Evolutionary conservation across 2,888 invertebrate species (phyloP).

Genomic region (Ommatoiulus sabulosus): DNA sequence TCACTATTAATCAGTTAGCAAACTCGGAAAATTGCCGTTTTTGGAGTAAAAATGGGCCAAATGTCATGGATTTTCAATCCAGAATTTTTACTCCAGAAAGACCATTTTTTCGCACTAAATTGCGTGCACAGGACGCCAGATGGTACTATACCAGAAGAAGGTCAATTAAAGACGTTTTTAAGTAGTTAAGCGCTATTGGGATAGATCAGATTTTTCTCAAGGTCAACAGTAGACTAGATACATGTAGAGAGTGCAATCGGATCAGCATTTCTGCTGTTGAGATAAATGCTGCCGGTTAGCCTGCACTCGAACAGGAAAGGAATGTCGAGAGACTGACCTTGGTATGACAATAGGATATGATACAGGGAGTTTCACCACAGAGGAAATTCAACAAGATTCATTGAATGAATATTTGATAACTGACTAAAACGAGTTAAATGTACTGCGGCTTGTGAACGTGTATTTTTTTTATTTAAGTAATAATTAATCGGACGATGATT

Average conservation of each 20-base stretch:
- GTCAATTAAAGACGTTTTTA: background rate
- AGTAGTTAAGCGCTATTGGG: background rate
- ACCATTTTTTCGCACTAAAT: no score
- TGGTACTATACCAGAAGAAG: no score
- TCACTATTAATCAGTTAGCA: no score
- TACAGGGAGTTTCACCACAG: background rate
- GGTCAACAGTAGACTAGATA: background rate
- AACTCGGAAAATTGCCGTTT: no score
- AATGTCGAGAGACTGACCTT: background rate
- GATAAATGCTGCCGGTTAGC: background rate
- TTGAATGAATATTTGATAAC: background rate
- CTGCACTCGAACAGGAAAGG: background rate
- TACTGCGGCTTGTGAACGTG: no score
- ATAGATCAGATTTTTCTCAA: background rate
- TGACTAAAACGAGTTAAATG: background rate
- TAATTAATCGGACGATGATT: no score
- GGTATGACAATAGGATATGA: background rate
- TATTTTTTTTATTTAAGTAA: no score
- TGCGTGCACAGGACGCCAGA: no score
- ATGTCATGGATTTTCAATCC: no score
- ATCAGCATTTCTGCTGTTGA: background rate
- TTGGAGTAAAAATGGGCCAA: no score
- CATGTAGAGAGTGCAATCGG: background rate
- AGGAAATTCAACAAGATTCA: background rate
- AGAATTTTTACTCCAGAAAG: no score